Evolutionary conservation across 2,113 vertebrate species (phyloP).

Genomic region (Petromus typicus): DNA sequence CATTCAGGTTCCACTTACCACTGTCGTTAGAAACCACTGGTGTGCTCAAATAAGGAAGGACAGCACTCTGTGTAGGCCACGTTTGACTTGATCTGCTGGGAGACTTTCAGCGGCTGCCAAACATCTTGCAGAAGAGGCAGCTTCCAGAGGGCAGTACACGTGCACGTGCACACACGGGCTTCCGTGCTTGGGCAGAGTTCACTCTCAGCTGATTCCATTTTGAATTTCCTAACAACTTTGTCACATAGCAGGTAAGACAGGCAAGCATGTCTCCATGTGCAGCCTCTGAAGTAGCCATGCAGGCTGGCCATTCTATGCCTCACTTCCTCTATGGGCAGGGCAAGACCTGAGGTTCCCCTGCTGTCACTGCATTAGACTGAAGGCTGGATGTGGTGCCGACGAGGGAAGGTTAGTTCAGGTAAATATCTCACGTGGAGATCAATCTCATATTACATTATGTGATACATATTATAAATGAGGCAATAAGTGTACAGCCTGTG

Average conservation of each 20-base stretch:
- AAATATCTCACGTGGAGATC: background rate
- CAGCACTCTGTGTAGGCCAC: background rate
- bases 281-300: background rate
- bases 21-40: background rate
- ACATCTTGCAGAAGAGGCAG: background rate
- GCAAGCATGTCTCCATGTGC: background rate
- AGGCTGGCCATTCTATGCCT: background rate
- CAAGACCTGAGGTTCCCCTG: background rate
- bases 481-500: background rate
- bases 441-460: background rate
- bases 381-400: background rate
- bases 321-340: background rate
- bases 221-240: background rate
- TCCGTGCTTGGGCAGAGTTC: background rate
- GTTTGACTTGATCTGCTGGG: constrained; percentile 17
- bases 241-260: background rate
- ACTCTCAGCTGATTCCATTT: constrained; percentile 5
- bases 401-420: background rate
- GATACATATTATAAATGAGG: background rate
- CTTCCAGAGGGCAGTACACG: background rate
- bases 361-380: background rate
- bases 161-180: background rate
- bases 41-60: background rate
- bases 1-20: background rate
- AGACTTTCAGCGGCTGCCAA: constrained; percentile 30